A percentile compares a stretch with the other conserved stretches of the same genome.
These are phyloP conservation scores for Atlantisia rogersi DNA, from an alignment of 2,113 vertebrate genomes.

Conservation along the genomic window DNA sequence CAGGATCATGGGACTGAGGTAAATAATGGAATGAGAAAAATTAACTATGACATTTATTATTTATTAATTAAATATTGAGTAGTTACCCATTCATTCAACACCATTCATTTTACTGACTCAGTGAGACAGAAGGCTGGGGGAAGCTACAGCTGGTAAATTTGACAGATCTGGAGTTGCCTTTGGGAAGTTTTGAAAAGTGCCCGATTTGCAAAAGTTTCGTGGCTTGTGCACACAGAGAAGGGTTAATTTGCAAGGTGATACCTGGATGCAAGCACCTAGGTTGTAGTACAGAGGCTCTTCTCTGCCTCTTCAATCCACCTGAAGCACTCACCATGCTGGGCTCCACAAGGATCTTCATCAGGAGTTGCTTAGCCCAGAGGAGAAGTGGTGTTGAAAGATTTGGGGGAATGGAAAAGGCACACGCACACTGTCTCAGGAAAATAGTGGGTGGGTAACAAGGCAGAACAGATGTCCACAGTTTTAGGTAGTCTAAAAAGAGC, in stretches of 20 bases:
- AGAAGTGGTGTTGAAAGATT: neutral
- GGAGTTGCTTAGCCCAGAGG: neutral
- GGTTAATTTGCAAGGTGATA: neutral
- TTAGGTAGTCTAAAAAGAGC: neutral
- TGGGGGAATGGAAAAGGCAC: neutral
- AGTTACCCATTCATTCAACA: neutral
- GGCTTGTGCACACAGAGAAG: neutral
- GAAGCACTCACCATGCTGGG: neutral
- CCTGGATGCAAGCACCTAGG: accelerated
- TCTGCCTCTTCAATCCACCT: neutral
- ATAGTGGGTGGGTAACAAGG: neutral
- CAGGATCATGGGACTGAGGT: neutral
- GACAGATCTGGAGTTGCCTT: neutral
- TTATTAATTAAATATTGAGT: neutral
- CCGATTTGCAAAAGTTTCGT: neutral
- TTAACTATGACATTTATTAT: neutral
- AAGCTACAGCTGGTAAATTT: neutral
- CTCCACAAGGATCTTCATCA: accelerated
- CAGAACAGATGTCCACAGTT: neutral
- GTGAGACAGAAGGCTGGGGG: neutral
- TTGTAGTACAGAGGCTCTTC: neutral
- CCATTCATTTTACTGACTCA: neutral
- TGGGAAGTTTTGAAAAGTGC: neutral
- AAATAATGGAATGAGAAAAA: neutral
- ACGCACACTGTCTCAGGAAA: neutral